These are phyloP conservation scores for Panthera leo DNA, from an alignment of 2,113 vertebrate genomes.

Conservation along the genomic window DNA sequence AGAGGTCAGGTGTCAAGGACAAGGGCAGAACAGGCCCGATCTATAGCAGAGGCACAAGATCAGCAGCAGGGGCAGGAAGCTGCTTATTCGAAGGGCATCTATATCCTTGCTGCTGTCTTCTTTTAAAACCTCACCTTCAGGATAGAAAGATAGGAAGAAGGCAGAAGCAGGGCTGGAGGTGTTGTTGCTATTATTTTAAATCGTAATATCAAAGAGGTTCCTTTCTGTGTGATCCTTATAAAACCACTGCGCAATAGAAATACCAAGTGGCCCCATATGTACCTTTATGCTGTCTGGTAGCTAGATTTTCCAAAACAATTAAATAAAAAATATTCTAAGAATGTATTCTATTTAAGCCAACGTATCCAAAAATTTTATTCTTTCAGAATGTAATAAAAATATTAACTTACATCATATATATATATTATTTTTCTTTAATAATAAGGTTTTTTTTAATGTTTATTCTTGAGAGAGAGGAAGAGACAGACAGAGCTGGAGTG, in stretches of 20 bases:
- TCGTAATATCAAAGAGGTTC: background rate
- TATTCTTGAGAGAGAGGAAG: too few relatives aligned
- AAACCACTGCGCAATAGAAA: background rate
- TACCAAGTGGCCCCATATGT: background rate
- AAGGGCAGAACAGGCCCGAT: background rate
- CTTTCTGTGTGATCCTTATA: background rate
- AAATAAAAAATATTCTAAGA: background rate
- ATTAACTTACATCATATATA: background rate
- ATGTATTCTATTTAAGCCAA: background rate
- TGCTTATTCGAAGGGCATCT: fast-evolving
- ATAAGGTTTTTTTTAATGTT: background rate
- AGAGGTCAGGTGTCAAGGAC: background rate
- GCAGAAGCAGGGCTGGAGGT: background rate
- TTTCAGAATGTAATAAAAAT: background rate
- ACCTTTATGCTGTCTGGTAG: background rate
- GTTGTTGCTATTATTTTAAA: background rate
- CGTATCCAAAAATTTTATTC: background rate
- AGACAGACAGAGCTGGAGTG: too few relatives aligned
- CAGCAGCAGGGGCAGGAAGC: background rate
- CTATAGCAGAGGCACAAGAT: fast-evolving
- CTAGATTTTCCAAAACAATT: background rate
- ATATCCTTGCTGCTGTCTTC: too few relatives aligned
- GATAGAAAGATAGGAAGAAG: background rate
- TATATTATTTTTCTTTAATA: background rate
- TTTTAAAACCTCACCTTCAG: background rate